These are phyloP conservation scores for Periparus ater DNA, from an alignment of 2,797 vertebrate species.

Conservation along the genomic window DNA sequence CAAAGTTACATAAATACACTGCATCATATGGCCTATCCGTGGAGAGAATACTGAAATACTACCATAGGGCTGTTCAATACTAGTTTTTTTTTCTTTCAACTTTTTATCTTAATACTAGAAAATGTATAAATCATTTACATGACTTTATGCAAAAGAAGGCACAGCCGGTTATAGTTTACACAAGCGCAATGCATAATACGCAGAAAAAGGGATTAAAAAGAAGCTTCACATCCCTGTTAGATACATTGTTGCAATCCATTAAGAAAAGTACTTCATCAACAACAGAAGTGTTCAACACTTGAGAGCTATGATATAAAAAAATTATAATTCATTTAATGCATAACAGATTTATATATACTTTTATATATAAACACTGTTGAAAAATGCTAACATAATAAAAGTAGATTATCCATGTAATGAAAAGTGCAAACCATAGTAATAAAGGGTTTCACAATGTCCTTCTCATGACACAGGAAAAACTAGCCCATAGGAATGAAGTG, in stretches of 20 bases:
- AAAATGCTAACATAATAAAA: slow-evolving; percentile 78
- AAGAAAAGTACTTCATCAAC: slow-evolving; percentile 76
- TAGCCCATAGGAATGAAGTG: slow-evolving; percentile 70
- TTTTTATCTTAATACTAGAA: slow-evolving; percentile 82
- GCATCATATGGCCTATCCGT: slow-evolving; percentile 79
- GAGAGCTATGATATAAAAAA: slow-evolving; percentile 78
- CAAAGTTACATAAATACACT: slow-evolving; percentile 84
- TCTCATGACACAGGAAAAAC: slow-evolving; percentile 77
- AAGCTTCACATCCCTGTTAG: slow-evolving; percentile 86
- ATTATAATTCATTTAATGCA: slow-evolving; percentile 81
- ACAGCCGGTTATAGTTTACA: slow-evolving; percentile 88
- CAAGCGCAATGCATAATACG: slow-evolving; percentile 86
- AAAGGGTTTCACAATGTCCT: slow-evolving; percentile 77
- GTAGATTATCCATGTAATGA: slow-evolving; percentile 78
- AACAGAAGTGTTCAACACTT: slow-evolving; percentile 82
- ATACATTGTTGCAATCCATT: slow-evolving; percentile 71
- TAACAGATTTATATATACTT: slow-evolving; percentile 80
- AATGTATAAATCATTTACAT: slow-evolving; percentile 89
- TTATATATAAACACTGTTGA: slow-evolving; percentile 76
- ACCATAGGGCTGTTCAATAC: slow-evolving; percentile 82
- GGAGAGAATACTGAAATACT: slow-evolving; percentile 81
- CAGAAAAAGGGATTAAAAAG: slow-evolving; percentile 73
- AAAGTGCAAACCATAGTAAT: slow-evolving; percentile 81
- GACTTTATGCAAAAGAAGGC: slow-evolving; percentile 89
- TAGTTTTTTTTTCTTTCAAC: slow-evolving; percentile 80